Percentiles rank a stretch among this genome's conserved stretches.
These are phyloP conservation scores for Drosophila lowei DNA, from an alignment of 1,140 invertebrate genomes.

Conservation along the genomic window DNA sequence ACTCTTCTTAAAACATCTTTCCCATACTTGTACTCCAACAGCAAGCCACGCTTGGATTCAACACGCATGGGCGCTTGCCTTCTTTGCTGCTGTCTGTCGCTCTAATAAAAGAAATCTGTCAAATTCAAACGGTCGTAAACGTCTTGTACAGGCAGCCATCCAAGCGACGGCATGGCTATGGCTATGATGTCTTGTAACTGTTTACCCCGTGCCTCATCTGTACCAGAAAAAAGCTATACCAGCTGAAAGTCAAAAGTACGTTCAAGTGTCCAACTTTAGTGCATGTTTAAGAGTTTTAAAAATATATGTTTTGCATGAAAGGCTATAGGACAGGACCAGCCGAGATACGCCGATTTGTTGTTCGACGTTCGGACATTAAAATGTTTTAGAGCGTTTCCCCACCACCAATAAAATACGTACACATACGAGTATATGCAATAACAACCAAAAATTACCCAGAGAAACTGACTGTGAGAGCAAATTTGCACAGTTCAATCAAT, in stretches of 20 bases:
- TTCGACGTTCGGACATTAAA: too few species aligned
- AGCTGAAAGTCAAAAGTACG: slow-evolving; percentile 22
- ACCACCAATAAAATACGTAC: background rate
- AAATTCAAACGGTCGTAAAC: slow-evolving; percentile 80
- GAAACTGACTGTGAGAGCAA: slow-evolving; percentile 17
- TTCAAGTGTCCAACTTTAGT: too few species aligned
- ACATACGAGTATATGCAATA: slow-evolving; percentile 29
- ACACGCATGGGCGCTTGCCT: slow-evolving; percentile 61
- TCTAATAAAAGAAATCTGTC: slow-evolving; percentile 81
- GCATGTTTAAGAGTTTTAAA: too few species aligned
- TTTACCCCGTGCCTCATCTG: slow-evolving; percentile 41
- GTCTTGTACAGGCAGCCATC: slow-evolving; percentile 56
- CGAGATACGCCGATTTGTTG: too few species aligned
- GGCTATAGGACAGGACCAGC: too few species aligned
- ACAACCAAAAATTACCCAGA: slow-evolving; percentile 14
- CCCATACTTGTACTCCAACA: slow-evolving; percentile 1
- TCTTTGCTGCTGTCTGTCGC: slow-evolving; percentile 64
- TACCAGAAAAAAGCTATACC: slow-evolving; percentile 23
- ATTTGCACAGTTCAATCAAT: slow-evolving; percentile 6
- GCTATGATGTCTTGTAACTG: slow-evolving; percentile 61
- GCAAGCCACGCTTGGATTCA: slow-evolving; percentile 35
- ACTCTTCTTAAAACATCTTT: slow-evolving; percentile 29
- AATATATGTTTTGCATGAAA: background rate
- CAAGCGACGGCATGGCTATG: slow-evolving; percentile 3
- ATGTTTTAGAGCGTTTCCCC: too few species aligned